Evolutionary conservation across 1,140 invertebrate species (phyloP).

Genomic region (Papilio glaucus): DNA sequence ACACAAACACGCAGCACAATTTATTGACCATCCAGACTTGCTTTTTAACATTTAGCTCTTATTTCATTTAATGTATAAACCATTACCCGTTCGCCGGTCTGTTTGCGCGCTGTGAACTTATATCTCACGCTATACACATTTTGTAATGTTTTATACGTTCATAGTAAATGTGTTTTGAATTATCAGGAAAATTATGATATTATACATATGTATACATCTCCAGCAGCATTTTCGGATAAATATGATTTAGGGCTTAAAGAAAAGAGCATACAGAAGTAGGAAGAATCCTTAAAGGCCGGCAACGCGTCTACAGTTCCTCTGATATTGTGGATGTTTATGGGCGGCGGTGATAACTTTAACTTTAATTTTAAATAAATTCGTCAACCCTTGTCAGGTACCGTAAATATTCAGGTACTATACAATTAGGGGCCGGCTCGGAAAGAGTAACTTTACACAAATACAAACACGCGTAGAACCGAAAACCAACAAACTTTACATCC

Average conservation of each 20-base stretch:
- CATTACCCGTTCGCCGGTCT: slow-evolving; percentile 48
- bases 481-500: background rate
- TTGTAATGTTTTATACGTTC: slow-evolving; percentile 18
- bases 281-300: too few relatives aligned
- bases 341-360: too few relatives aligned
- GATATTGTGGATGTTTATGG: too few relatives aligned
- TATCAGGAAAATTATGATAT: background rate
- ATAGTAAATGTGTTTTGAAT: slow-evolving; percentile 10
- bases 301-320: too few relatives aligned
- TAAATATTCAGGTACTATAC: background rate
- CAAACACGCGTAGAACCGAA: background rate
- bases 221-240: too few relatives aligned
- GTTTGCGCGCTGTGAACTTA: slow-evolving; percentile 54
- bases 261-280: too few relatives aligned
- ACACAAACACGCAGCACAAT: slow-evolving; percentile 64
- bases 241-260: too few relatives aligned
- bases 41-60: slow-evolving; percentile 67
- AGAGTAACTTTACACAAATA: slow-evolving; percentile 1
- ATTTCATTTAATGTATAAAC: slow-evolving; percentile 60
- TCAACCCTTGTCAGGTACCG: background rate
- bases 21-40: slow-evolving; percentile 61
- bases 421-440: background rate
- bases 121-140: background rate
- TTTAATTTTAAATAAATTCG: too few relatives aligned
- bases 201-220: background rate